Percentiles rank a stretch among this genome's conserved stretches.
These are phyloP conservation scores for Gymnocephalus cernua DNA, from an alignment of 2,113 vertebrate species.

Conservation along the genomic window DNA sequence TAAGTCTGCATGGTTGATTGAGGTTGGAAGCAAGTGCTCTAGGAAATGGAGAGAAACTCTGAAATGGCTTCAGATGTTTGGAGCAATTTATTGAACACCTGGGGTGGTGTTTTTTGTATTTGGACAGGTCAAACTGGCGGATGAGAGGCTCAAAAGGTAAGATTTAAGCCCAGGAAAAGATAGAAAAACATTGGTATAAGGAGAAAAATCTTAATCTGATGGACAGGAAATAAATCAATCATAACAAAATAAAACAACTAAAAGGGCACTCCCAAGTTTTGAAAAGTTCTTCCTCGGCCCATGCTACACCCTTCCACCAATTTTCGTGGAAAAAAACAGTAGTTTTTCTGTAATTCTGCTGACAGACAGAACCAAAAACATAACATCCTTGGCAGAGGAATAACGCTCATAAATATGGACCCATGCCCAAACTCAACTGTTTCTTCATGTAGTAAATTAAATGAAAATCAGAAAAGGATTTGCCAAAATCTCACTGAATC, in stretches of 20 bases:
- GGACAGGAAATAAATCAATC: not conserved
- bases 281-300: too few species aligned
- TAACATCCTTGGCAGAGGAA: too few species aligned
- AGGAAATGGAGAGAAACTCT: not conserved
- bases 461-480: not conserved
- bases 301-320: too few species aligned
- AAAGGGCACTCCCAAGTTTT: too few species aligned
- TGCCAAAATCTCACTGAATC: not conserved
- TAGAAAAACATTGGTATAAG: not conserved
- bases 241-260: not conserved
- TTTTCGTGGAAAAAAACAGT: too few species aligned
- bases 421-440: not conserved
- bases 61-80: constrained; percentile 3
- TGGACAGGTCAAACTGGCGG: not conserved
- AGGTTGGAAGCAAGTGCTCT: not conserved
- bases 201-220: not conserved
- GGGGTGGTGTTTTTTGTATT: not conserved
- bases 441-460: not conserved
- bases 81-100: not conserved
- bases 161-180: not conserved
- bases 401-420: not conserved
- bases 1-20: not conserved
- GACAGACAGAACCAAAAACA: too few species aligned
- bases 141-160: not conserved
- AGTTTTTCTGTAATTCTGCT: too few species aligned